Percentiles rank a stretch among this genome's conserved stretches.
These are phyloP conservation scores for Nycticebus coucang DNA, from an alignment of 2,113 vertebrate species.

Conservation along the genomic window DNA sequence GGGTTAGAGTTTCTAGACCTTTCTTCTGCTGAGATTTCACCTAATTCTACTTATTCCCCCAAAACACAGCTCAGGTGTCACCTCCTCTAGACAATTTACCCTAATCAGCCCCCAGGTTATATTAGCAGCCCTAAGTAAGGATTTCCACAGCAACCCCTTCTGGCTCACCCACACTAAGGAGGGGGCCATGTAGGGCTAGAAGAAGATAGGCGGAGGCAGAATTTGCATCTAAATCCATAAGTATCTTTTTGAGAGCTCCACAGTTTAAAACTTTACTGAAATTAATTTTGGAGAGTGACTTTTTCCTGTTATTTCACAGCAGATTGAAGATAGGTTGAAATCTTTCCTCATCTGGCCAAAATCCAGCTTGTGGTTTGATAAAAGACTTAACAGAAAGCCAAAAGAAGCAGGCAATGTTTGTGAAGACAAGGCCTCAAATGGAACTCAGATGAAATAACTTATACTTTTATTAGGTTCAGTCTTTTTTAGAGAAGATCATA, in stretches of 20 bases:
- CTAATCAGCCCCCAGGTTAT: not conserved
- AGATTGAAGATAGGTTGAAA: slow-evolving; percentile 59
- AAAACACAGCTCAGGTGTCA: not conserved
- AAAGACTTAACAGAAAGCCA: slow-evolving; percentile 64
- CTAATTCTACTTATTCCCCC: not conserved
- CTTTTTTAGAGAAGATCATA: slow-evolving; percentile 22
- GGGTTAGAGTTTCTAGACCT: not conserved
- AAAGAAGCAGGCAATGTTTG: slow-evolving; percentile 57
- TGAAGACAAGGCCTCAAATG: slow-evolving; percentile 37
- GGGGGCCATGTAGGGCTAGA: not conserved
- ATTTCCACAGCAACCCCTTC: not conserved
- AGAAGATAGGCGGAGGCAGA: not conserved
- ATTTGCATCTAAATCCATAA: slow-evolving; percentile 10
- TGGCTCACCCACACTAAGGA: not conserved
- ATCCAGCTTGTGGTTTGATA: slow-evolving; percentile 59
- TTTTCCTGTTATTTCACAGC: slow-evolving; percentile 65
- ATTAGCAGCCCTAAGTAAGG: not conserved
- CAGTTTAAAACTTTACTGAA: slow-evolving; percentile 32
- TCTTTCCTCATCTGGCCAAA: slow-evolving; percentile 43
- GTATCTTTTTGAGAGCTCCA: slow-evolving; percentile 11
- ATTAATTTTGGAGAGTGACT: slow-evolving; percentile 59
- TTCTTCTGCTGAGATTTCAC: slow-evolving; percentile 11
- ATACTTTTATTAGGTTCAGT: slow-evolving; percentile 26
- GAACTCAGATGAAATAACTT: slow-evolving; percentile 52
- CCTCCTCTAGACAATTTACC: not conserved